Evolutionary conservation across 1,140 invertebrate genomes (phyloP), one percentile per base, ranked within the genome.

Genomic region (Diabrotica virgifera): DNA sequence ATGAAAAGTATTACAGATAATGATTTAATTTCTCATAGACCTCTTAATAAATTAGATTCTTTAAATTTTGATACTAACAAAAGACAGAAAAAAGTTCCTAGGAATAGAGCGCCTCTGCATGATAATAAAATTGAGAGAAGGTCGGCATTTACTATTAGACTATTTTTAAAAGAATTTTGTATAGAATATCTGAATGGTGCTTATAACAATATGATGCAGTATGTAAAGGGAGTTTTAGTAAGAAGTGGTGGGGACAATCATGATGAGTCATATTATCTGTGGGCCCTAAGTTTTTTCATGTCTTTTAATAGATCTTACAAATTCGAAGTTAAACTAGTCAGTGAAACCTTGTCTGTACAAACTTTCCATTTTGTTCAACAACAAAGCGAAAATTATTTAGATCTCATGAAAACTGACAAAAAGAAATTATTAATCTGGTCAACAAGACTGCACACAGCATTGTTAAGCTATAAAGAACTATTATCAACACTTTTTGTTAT

Each of bases 201-300:
- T 63, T 99, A 97, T 80, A 98, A 99, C 79, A 85, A 87, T n/a
- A 79, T 93, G 12, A 96, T 96, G 94, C 85, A 85, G 75, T 84
- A 89, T 74, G 89, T 93, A 0, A 92, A 89, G 79, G 84, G 87
- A 74, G 82, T 83, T 36, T 78, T 94, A 52, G 81, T 84, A 10
- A 80, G 88, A 59, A 82, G 85, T 2, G 84, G 82, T 67, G 62
- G 82, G 78, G 73, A 84, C 85, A 54, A 87, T 53, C 80, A 94
- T 76, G 96, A 98, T 82, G 92, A 96, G 75, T 91, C 90, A 7
- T 96, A 96, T 80, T 97, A 97, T 80, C 82, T 98, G 54, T 97
- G 94, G 95, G 88, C 92, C 6, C 82, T 97, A 72, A 88, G 90
- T 76, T 99, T 98, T 82, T 98, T 98, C 79, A 96, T 98, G 94